Evolutionary conservation across 2,113 vertebrate genomes (phyloP), one percentile per base, ranked within the genome.

Genomic region (Mormoops blainvillei): DNA sequence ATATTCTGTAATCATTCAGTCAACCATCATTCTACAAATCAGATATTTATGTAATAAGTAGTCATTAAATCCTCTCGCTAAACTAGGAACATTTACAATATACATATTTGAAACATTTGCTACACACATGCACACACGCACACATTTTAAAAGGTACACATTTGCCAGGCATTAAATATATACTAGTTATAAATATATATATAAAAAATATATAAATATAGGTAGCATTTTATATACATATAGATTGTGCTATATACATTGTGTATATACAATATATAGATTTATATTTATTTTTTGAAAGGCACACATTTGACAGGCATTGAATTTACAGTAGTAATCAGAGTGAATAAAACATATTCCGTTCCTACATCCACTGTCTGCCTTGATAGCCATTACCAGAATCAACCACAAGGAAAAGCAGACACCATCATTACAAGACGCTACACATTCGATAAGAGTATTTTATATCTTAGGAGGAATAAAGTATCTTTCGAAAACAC

Each of bases 151-250:
- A n/a, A n/a, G 73, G 56, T 15, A 87, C 7, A 4, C 58, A 76
- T 92, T 67, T 95, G 22, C 28, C n/a, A 93, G 43, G n/a, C 24
- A 89, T 33, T 77, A 92, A 88, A 83, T 26, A 68, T 88, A 92
- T 50, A 88, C 33, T 38, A 76, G 24, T 38, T n/a, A n/a, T n/a
- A n/a, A n/a, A n/a, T n/a, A n/a, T n/a, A n/a, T n/a, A n/a, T n/a
- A n/a, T n/a, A n/a, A n/a, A n/a, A n/a, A n/a, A n/a, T n/a, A n/a
- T n/a, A n/a, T n/a, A n/a, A n/a, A n/a, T n/a, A n/a, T n/a, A n/a
- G n/a, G n/a, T n/a, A n/a, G n/a, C n/a, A n/a, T n/a, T n/a, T n/a
- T n/a, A n/a, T n/a, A n/a, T n/a, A n/a, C n/a, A n/a, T n/a, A n/a
- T n/a, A n/a, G n/a, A n/a, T n/a, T n/a, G n/a, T n/a, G n/a, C n/a